Evolutionary conservation across 2,797 vertebrate genomes (phyloP).

Genomic region (Eospalax fontanierii): DNA sequence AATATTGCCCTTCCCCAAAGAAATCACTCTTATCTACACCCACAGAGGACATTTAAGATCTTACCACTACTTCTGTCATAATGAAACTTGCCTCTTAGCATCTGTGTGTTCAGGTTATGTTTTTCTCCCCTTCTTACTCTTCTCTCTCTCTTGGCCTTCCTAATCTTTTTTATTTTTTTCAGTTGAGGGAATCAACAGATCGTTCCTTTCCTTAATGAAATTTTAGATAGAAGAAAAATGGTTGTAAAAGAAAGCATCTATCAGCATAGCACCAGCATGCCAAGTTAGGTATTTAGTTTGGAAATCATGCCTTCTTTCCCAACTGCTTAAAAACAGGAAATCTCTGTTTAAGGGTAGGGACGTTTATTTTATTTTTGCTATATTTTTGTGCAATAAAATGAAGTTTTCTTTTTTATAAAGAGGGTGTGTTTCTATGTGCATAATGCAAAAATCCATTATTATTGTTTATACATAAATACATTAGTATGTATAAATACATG

Average conservation of each 20-base stretch:
- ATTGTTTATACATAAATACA: neutral
- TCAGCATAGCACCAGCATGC: neutral
- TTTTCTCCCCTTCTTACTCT: neutral
- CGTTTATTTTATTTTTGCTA: neutral
- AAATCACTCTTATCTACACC: neutral
- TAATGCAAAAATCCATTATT: slow-evolving; percentile 41
- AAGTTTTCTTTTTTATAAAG: slow-evolving; percentile 75
- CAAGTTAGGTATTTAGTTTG: neutral
- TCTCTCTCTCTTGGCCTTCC: neutral
- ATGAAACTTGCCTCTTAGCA: neutral
- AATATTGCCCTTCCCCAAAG: no score
- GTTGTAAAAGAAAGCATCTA: neutral
- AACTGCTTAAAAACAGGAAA: neutral
- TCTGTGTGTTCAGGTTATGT: neutral
- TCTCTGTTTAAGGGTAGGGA: neutral
- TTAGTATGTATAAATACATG: neutral
- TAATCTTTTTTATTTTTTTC: neutral
- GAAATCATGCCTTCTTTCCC: neutral
- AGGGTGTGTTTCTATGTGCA: neutral
- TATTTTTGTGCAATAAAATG: neutral
- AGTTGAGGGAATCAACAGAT: neutral
- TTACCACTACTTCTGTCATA: neutral
- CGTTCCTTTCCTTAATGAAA: neutral
- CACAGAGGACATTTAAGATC: neutral
- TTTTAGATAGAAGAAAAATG: neutral